Percentiles rank a stretch among this genome's conserved stretches.
Conservation (phyloP, 2,797 vertebrate genomes). For the Morus bassanus region DNA sequence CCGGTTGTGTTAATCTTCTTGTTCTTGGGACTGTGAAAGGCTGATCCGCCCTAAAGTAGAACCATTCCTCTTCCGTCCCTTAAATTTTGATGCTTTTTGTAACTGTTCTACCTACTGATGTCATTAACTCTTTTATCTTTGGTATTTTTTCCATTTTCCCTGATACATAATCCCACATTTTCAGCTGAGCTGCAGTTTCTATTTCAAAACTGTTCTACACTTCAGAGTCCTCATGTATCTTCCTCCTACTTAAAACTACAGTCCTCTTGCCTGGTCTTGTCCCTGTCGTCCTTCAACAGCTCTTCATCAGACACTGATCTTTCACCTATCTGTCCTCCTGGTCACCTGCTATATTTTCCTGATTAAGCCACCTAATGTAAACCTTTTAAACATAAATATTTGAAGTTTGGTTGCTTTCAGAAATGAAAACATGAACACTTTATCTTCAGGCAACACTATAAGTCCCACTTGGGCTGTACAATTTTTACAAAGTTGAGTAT, state of each 20-base stretch:
- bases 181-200: neutral
- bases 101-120: neutral
- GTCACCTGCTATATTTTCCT: neutral
- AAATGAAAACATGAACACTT: neutral
- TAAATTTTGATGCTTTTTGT: neutral
- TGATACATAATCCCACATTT: neutral
- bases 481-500: neutral
- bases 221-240: neutral
- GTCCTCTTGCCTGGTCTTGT: neutral
- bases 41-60: neutral
- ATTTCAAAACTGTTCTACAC: neutral
- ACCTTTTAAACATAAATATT: neutral
- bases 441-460: neutral
- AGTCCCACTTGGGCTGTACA: neutral
- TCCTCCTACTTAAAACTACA: neutral
- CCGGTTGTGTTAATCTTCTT: neutral
- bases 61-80: neutral
- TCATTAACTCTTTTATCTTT: neutral
- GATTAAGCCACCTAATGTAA: neutral
- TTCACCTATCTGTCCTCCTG: neutral
- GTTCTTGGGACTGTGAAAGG: neutral
- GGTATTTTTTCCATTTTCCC: neutral
- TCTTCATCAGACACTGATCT: neutral
- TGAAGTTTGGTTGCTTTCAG: neutral
- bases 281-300: neutral